Base-by-base conservation (phyloP, 2,797 vertebrate genomes). In the Eospalax fontanierii region DNA sequence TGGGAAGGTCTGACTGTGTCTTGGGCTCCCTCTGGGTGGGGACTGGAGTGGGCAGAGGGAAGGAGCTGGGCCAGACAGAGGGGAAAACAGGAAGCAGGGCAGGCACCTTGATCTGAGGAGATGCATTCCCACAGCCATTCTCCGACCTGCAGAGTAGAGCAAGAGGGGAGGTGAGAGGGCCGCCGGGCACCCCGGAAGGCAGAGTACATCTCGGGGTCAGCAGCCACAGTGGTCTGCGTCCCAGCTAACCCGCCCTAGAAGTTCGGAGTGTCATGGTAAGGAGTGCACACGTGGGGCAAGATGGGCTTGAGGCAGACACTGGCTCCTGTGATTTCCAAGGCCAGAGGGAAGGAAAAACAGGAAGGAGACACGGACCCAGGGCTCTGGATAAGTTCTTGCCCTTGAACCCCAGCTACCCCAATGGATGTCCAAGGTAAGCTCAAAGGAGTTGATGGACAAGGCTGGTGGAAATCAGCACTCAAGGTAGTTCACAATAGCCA, bases 51-150 rank as follows among this genome's bases (percentile, higher is more conserved):
- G 33, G 19, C 68, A 74, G 78, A 70, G 46, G 75, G 43, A 83
- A 35, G 63, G 61, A 70, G 74, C 28, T 1, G 18, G 54, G 68
- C 18, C 26, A 1, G 7, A 40, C 35, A 83, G 70, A 78, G n/a
- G 38, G 73, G 16, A 5, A 38, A 28, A 57, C 18, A 73, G 6
- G 21, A 70, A 43, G 9, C 6, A 12, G 35, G 63, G 33, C 57
- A 28, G 89, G 59, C 89, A 98, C 98, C 98, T 98, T 98, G 57
- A 96, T 93, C 82, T 98, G 98, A 43, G 98, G 98, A 92, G 98
- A 98, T 4, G 26, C 1, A 0, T 96, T 98, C 87, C 97, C 97
- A 0, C 95, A 97, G 0, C 97, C 97, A 1, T 98, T 98, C 94
- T 98, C 98, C 98, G 98, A 65, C 92, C 98, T 98, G 97, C 4